phyloP scores from a whole-genome alignment of 2,797 vertebrate genomes.

The Gastrophryne carolinensis region DNA sequence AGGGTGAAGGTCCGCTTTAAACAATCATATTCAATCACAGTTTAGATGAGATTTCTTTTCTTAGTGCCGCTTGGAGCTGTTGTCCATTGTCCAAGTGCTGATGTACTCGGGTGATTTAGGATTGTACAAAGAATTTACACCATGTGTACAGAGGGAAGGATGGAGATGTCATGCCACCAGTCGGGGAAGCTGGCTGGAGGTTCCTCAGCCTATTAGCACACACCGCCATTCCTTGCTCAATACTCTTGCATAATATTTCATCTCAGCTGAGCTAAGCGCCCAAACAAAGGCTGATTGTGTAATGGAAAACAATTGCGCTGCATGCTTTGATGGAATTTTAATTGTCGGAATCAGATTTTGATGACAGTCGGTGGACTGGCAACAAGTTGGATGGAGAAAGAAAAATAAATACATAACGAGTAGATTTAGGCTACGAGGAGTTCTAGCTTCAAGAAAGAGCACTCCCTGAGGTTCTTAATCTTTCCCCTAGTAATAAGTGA shows the following conservation, averaged over 20 bases:
- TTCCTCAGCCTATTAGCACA: background rate
- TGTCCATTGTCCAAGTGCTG: background rate
- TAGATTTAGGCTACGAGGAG: background rate
- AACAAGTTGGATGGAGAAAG: background rate
- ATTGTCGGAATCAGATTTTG: conserved; percentile 8
- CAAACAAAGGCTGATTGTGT: conserved; percentile 28
- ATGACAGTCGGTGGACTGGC: conserved; percentile 16
- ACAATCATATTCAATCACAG: too few species aligned
- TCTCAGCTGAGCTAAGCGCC: background rate
- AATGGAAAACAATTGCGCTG: conserved; percentile 18
- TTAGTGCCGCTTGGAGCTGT: background rate
- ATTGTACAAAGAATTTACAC: conserved; percentile 1
- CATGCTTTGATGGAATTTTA: conserved; percentile 29
- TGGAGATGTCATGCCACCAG: background rate
- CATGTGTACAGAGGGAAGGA: background rate
- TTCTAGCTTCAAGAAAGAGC: background rate
- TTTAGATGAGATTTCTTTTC: background rate
- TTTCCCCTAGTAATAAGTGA: too few species aligned
- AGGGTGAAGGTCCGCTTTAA: too few species aligned
- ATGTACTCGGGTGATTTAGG: background rate
- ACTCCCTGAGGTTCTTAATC: background rate
- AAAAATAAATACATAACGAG: background rate
- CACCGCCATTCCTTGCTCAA: conserved; percentile 9
- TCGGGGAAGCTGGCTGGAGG: background rate
- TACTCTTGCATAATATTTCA: conserved; percentile 3